These are phyloP conservation scores for Peromyscus maniculatus DNA, from an alignment of 2,113 vertebrate genomes.

Conservation along the genomic window DNA sequence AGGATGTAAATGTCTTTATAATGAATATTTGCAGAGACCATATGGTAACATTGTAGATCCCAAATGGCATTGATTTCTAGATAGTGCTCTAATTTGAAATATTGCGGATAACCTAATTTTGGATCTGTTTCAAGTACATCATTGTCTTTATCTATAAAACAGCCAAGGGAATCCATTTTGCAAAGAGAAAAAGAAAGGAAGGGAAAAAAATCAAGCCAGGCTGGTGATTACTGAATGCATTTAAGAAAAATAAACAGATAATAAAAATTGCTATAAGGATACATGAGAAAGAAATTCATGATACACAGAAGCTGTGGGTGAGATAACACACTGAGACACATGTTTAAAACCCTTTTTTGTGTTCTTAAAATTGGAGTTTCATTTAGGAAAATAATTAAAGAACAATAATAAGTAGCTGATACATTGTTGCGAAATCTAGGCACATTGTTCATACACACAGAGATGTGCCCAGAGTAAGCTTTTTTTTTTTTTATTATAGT, in stretches of 20 bases:
- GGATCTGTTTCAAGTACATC: conserved; percentile 64
- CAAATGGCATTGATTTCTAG: conserved; percentile 68
- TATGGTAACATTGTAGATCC: conserved; percentile 64
- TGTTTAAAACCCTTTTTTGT: conserved; percentile 29
- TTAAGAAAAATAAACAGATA: conserved; percentile 69
- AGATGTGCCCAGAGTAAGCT: not conserved
- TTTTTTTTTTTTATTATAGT: conserved; percentile 58
- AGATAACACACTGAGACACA: not conserved
- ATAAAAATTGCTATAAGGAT: not conserved
- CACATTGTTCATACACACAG: not conserved
- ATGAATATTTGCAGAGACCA: conserved; percentile 63
- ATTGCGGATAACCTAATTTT: conserved; percentile 66
- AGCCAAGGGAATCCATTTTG: conserved; percentile 34
- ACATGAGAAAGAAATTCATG: not conserved
- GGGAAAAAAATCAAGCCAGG: not conserved
- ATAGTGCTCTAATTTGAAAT: conserved; percentile 68
- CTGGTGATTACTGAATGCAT: not conserved
- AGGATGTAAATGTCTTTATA: conserved; percentile 63
- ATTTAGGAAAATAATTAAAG: not conserved
- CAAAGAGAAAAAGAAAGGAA: not conserved
- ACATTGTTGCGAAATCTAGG: not conserved
- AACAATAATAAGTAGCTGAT: conserved; percentile 8
- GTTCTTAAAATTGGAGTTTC: conserved; percentile 7
- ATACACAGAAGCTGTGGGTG: not conserved
- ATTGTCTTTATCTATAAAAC: conserved; percentile 58